Evolutionary conservation across 1,140 invertebrate species (phyloP).

Genomic region (Phenacoccus solenopsis): DNA sequence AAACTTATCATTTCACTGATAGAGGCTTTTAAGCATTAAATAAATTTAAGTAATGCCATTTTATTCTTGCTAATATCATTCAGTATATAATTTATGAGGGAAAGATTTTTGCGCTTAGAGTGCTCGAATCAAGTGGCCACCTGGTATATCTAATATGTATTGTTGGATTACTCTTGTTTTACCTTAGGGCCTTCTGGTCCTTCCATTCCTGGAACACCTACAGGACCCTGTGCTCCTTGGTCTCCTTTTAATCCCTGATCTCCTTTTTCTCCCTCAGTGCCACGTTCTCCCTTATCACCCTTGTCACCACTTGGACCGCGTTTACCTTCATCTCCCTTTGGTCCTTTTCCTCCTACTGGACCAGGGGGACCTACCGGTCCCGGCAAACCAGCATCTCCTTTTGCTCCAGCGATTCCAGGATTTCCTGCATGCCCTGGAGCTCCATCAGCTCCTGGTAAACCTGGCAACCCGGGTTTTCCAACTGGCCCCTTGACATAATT

Average conservation of each 20-base stretch:
- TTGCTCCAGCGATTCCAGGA: slow-evolving; percentile 47
- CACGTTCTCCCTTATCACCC: slow-evolving; percentile 51
- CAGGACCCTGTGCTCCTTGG: slow-evolving; percentile 48
- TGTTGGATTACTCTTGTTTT: slow-evolving; percentile 23
- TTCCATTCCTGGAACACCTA: slow-evolving; percentile 55
- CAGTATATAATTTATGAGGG: too few species aligned
- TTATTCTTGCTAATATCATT: not conserved
- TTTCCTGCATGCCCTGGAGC: slow-evolving; percentile 43
- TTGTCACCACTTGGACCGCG: slow-evolving; percentile 52
- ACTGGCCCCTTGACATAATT: not conserved
- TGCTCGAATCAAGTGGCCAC: not conserved
- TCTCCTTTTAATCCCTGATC: slow-evolving; percentile 63
- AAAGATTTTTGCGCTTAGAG: too few species aligned
- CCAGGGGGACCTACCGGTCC: slow-evolving; percentile 57
- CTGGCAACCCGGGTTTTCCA: slow-evolving; percentile 49
- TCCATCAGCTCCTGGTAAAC: slow-evolving; percentile 59
- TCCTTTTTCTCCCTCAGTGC: slow-evolving; percentile 62
- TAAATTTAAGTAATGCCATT: not conserved
- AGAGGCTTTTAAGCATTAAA: too few species aligned
- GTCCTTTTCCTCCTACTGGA: slow-evolving; percentile 57
- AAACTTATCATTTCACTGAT: not conserved
- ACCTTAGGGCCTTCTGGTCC: slow-evolving; percentile 74
- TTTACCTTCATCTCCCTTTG: slow-evolving; percentile 63
- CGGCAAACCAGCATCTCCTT: slow-evolving; percentile 50
- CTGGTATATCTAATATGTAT: not conserved